Conservation (phyloP, 2,797 vertebrate genomes). For the Pterois miles region DNA sequence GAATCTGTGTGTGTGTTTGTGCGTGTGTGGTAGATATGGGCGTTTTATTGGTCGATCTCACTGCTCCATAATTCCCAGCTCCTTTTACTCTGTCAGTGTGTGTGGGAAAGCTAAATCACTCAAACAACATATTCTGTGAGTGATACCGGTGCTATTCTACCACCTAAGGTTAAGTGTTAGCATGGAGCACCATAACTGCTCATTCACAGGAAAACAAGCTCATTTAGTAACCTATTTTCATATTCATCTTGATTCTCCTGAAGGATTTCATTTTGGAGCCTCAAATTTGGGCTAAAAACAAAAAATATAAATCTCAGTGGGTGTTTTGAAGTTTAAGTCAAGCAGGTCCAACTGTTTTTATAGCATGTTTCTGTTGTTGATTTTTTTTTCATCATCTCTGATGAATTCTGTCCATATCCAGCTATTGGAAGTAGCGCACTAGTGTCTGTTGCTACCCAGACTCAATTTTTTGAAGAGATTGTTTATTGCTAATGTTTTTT, state of each 20-base stretch:
- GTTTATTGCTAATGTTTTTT: neutral
- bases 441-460: neutral
- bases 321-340: neutral
- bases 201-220: neutral
- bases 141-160: no score
- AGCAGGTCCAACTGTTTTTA: neutral
- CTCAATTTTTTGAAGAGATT: neutral
- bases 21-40: slow-evolving; percentile 1
- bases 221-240: neutral
- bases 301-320: neutral
- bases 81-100: slow-evolving; percentile 18
- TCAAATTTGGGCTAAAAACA: neutral
- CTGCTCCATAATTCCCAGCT: slow-evolving; percentile 21
- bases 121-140: no score
- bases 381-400: no score
- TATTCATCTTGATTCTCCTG: neutral
- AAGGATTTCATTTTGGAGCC: neutral
- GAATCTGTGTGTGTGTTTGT: neutral
- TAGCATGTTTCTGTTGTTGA: neutral
- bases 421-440: neutral
- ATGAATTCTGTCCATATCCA: neutral
- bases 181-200: neutral
- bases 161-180: neutral
- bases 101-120: slow-evolving; percentile 7
- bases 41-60: slow-evolving; percentile 23